phyloP scores from a whole-genome alignment of 2,888 invertebrate genomes.

The Hemaris fuciformis region DNA sequence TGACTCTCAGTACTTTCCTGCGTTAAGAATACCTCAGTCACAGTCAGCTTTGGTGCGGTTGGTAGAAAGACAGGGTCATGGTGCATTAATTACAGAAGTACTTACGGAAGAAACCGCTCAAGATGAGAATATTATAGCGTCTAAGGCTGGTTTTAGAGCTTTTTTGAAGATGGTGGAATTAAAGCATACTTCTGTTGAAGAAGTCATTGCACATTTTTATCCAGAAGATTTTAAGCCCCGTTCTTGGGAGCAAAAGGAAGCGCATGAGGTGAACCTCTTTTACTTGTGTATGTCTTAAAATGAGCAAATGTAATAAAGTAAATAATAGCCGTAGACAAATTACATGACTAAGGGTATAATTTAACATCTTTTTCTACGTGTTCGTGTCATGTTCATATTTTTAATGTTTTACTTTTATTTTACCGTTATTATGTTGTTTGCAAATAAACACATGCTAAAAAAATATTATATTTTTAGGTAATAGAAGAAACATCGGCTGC shows the following conservation, averaged over 20 bases:
- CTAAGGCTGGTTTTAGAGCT: slow-evolving; percentile 91
- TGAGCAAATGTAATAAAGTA: no score
- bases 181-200: slow-evolving; percentile 90
- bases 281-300: no score
- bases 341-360: no score
- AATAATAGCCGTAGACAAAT: no score
- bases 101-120: slow-evolving; percentile 90
- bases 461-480: slow-evolving; percentile 44
- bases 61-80: slow-evolving; percentile 91
- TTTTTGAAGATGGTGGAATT: slow-evolving; percentile 93
- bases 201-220: slow-evolving; percentile 90
- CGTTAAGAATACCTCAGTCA: slow-evolving; percentile 89
- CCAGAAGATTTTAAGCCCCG: slow-evolving; percentile 92
- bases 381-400: no score
- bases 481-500: slow-evolving; percentile 54
- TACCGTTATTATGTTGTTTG: no score
- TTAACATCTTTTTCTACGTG: no score
- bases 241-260: slow-evolving; percentile 89
- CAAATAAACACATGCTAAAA: neutral
- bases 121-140: slow-evolving; percentile 88
- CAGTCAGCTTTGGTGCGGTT: slow-evolving; percentile 92
- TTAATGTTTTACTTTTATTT: no score
- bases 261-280: slow-evolving; percentile 81
- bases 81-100: slow-evolving; percentile 90
- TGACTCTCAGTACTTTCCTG: slow-evolving; percentile 89